A percentile compares a stretch with the other conserved stretches of the same genome.
Conservation (phyloP, 2,113 vertebrate genomes). For the Salvator merianae region DNA sequence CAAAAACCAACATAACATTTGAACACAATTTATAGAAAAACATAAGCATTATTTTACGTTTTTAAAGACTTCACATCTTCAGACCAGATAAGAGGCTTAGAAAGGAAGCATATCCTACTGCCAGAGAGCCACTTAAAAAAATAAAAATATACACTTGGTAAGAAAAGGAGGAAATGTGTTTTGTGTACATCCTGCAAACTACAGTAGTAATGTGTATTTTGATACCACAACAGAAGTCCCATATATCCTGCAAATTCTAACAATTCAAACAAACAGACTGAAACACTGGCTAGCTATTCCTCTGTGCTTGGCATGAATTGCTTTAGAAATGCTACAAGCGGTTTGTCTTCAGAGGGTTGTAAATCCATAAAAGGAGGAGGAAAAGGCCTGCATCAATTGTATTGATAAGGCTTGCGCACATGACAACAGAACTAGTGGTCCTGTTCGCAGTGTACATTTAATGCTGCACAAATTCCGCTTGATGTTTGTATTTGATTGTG, state of each 20-base stretch:
- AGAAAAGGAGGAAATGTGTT: conserved; percentile 59
- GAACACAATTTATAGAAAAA: background rate
- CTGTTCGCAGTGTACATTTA: too few relatives aligned
- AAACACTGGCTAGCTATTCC: background rate
- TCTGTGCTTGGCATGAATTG: too few relatives aligned
- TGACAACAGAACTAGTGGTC: background rate
- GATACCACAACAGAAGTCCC: conserved; percentile 49
- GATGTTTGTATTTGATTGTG: too few relatives aligned
- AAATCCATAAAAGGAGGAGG: background rate
- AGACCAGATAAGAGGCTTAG: conserved; percentile 49
- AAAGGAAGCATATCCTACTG: conserved; percentile 64
- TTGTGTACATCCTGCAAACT: conserved; percentile 35
- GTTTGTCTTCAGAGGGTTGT: background rate
- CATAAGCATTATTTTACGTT: background rate
- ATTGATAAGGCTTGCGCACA: background rate
- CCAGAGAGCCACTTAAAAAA: conserved; percentile 23
- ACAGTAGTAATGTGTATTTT: conserved; percentile 49
- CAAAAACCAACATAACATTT: background rate
- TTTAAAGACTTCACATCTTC: conserved; percentile 36
- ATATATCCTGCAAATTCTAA: conserved; percentile 32
- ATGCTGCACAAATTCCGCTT: background rate
- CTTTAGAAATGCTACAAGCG: background rate
- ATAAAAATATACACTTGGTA: conserved; percentile 38
- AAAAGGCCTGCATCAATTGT: conserved; percentile 1
- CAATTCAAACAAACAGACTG: conserved; percentile 32